A percentile compares a stretch with the other conserved stretches of the same genome.
Evolutionary conservation across 2,888 invertebrate species (phyloP).

Genomic region (Epirrita christyi): DNA sequence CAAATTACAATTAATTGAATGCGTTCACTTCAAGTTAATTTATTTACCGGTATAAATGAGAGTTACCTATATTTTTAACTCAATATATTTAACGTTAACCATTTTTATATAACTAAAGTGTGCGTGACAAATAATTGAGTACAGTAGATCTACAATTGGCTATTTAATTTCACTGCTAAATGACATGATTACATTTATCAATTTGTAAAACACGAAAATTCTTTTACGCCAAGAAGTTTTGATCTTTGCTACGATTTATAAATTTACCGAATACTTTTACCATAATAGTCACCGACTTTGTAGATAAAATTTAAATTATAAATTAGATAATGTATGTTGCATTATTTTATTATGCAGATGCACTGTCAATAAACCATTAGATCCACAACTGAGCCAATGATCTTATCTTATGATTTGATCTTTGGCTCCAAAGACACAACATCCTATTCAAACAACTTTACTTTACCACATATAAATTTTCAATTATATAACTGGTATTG

Average conservation of each 20-base stretch:
- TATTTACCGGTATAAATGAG: not conserved
- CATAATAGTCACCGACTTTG: too few relatives aligned
- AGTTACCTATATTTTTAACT: too few relatives aligned
- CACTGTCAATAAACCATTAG: not conserved
- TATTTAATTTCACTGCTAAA: slow-evolving; percentile 9
- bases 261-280: too few relatives aligned
- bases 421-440: slow-evolving; percentile 16
- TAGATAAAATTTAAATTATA: too few relatives aligned
- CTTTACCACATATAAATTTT: slow-evolving; percentile 20
- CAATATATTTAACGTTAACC: too few relatives aligned
- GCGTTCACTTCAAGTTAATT: not conserved
- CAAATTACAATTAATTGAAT: too few relatives aligned
- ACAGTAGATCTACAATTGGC: slow-evolving; percentile 20
- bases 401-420: too few relatives aligned
- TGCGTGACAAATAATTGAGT: slow-evolving; percentile 24
- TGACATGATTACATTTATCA: not conserved
- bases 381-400: not conserved
- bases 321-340: too few relatives aligned
- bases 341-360: too few relatives aligned
- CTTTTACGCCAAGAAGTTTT: slow-evolving; percentile 5
- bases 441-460: slow-evolving; percentile 4
- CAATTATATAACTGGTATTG: slow-evolving; percentile 36
- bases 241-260: slow-evolving; percentile 5
- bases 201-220: slow-evolving; percentile 12
- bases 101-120: too few relatives aligned